Conservation (phyloP, 2,113 vertebrate species). For the Chamaea fasciata region DNA sequence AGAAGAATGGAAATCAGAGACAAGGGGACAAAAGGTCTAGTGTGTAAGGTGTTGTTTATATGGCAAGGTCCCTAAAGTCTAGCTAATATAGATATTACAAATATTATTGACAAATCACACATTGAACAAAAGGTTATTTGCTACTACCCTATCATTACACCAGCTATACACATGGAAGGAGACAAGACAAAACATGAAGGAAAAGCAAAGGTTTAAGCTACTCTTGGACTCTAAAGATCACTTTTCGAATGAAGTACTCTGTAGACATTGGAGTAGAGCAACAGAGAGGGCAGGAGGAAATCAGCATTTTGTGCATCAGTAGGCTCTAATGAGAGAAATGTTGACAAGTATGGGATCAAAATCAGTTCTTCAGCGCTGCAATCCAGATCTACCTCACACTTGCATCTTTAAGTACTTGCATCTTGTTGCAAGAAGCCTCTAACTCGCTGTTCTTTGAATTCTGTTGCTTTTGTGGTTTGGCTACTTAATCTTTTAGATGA, state of each 20-base stretch:
- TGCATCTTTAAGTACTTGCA: neutral
- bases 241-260: neutral
- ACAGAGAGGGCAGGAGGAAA: neutral
- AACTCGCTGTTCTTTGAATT: neutral
- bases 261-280: neutral
- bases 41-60: neutral
- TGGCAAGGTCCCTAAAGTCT: neutral
- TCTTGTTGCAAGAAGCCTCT: neutral
- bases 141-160: neutral
- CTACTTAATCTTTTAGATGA: neutral
- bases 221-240: neutral
- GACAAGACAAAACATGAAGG: neutral
- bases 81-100: neutral
- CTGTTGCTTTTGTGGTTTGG: neutral
- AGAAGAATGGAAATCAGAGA: neutral
- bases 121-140: neutral
- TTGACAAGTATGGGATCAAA: neutral
- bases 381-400: conserved; percentile 12
- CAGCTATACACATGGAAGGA: neutral
- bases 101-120: neutral
- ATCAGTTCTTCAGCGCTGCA: neutral
- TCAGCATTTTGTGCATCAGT: neutral
- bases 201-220: neutral
- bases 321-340: conserved; percentile 29
- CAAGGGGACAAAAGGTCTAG: neutral